These are phyloP conservation scores for Pelochelys cantorii DNA, from an alignment of 2,797 vertebrate genomes.

Conservation along the genomic window DNA sequence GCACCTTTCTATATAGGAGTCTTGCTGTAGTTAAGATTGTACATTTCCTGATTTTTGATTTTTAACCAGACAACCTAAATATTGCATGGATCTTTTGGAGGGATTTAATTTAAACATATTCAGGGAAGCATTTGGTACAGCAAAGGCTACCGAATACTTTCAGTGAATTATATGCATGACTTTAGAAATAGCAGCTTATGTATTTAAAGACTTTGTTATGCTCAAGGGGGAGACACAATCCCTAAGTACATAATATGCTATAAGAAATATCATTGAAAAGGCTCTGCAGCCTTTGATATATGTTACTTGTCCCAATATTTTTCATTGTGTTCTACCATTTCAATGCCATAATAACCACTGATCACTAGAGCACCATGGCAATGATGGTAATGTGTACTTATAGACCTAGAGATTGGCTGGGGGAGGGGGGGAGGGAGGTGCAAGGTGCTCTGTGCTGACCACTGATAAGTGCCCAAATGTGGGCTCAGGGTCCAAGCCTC, in stretches of 20 bases:
- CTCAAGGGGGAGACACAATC: not conserved
- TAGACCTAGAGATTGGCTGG: not conserved
- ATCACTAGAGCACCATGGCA: not conserved
- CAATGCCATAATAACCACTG: not conserved
- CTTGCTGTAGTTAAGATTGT: not conserved
- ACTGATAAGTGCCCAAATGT: not conserved
- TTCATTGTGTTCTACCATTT: not conserved
- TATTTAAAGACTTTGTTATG: not conserved
- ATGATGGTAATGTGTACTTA: not conserved
- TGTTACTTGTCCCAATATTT: not conserved
- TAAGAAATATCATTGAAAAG: not conserved
- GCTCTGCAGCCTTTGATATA: not conserved
- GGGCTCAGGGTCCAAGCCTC: not conserved
- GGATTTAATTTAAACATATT: not conserved
- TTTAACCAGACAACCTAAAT: not conserved
- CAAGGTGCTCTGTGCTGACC: not conserved
- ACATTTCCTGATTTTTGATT: not conserved
- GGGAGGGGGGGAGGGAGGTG: not conserved
- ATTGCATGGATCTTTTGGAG: not conserved
- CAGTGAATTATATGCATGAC: not conserved
- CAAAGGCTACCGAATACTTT: not conserved
- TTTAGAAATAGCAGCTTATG: not conserved
- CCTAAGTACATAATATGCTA: not conserved
- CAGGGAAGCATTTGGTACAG: fast-evolving
- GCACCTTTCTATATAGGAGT: not conserved